phyloP scores from a whole-genome alignment of 2,888 invertebrate species.

The Serripes groenlandicus region DNA sequence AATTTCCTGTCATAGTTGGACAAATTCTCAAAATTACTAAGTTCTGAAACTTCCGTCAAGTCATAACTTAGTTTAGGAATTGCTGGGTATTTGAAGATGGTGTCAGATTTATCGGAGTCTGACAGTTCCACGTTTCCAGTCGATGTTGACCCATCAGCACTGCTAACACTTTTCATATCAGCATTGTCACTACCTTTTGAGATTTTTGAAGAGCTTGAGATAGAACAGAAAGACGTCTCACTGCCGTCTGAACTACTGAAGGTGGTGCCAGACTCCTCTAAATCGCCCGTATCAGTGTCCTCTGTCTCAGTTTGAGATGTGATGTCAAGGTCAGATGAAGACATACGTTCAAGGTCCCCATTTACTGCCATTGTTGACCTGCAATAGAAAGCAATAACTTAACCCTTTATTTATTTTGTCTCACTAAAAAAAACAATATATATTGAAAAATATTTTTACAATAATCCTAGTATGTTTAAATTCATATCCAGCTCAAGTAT shows the following conservation, averaged over 20 bases:
- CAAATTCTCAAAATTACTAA: constrained; percentile 33
- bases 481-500: too few species aligned
- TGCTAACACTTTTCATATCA: constrained; percentile 10
- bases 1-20: constrained; percentile 4
- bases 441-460: too few species aligned
- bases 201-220: constrained; percentile 18
- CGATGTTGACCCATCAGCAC: constrained; percentile 15
- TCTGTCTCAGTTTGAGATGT: constrained; percentile 48
- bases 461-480: too few species aligned
- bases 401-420: not conserved
- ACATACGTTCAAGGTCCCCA: constrained; percentile 11
- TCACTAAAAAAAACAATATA: too few species aligned
- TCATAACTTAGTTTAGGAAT: constrained; percentile 29
- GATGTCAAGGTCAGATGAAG: constrained; percentile 49
- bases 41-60: constrained; percentile 57
- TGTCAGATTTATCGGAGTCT: constrained; percentile 5
- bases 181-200: not conserved
- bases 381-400: not conserved
- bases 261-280: constrained; percentile 16
- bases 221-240: not conserved
- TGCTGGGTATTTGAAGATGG: constrained; percentile 1
- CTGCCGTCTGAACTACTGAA: constrained; percentile 22
- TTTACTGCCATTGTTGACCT: not conserved
- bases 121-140: constrained; percentile 4
- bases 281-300: constrained; percentile 33